A percentile compares a stretch with the other conserved stretches of the same genome.
phyloP scores from a whole-genome alignment of 2,797 vertebrate species.

The Cossypha heuglini region DNA sequence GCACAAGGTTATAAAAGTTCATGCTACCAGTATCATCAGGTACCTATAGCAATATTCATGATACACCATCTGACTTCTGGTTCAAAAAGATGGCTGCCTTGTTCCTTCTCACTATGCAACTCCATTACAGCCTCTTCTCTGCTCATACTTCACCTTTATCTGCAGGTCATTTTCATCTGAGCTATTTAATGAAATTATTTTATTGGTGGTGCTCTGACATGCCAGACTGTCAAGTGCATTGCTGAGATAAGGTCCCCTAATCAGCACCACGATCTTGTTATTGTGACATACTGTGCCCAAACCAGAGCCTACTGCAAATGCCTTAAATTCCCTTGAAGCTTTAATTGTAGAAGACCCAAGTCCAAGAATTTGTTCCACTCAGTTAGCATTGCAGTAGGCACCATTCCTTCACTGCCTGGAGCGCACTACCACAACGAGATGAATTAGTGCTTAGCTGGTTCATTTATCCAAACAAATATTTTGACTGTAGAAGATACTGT shows the following conservation, averaged over 20 bases:
- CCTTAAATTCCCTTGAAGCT: not conserved
- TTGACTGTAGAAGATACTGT: not conserved
- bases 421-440: fast-evolving
- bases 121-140: not conserved
- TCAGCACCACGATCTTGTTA: not conserved
- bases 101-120: not conserved
- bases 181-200: not conserved
- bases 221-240: not conserved
- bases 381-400: not conserved
- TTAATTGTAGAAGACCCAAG: not conserved
- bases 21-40: not conserved
- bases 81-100: not conserved
- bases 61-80: not conserved
- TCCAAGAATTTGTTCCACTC: not conserved
- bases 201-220: not conserved
- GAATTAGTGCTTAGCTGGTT: not conserved
- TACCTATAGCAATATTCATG: not conserved
- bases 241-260: not conserved
- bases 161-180: not conserved
- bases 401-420: not conserved
- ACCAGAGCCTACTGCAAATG: not conserved
- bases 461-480: not conserved
- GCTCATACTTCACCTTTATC: not conserved
- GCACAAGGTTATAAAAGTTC: not conserved
- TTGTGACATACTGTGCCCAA: not conserved